phyloP scores from a whole-genome alignment of 2,797 vertebrate genomes.

The Parambassis ranga region DNA sequence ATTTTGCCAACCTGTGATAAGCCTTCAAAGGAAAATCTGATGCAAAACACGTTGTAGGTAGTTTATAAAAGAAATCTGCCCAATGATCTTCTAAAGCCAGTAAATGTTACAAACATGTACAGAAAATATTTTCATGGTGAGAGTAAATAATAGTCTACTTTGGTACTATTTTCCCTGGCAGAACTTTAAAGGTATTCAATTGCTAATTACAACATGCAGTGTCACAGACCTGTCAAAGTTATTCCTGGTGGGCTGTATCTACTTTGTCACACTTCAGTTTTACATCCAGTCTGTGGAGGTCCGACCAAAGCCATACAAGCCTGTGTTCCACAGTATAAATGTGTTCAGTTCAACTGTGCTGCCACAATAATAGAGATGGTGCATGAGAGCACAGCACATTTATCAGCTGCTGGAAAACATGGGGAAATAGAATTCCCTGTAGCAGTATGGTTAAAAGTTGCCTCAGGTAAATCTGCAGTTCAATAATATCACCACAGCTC shows the following conservation, averaged over 20 bases:
- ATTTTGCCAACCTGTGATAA: slow-evolving; percentile 43
- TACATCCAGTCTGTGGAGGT: not conserved
- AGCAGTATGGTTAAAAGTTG: not conserved
- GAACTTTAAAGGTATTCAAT: too few relatives aligned
- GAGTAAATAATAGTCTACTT: too few relatives aligned
- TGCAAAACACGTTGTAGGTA: too few relatives aligned
- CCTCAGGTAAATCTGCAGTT: not conserved
- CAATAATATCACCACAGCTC: not conserved
- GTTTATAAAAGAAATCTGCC: too few relatives aligned
- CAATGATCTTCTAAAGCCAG: too few relatives aligned
- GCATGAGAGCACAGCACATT: not conserved
- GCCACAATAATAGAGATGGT: not conserved
- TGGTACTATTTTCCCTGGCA: too few relatives aligned
- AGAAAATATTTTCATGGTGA: too few relatives aligned
- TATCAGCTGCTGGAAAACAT: not conserved
- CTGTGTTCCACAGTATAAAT: not conserved
- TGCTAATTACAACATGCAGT: too few relatives aligned
- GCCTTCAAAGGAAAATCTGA: slow-evolving; percentile 45
- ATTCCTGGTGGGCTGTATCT: not conserved
- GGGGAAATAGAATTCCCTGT: not conserved
- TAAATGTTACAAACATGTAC: too few relatives aligned
- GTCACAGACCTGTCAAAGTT: too few relatives aligned
- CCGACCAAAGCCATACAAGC: not conserved
- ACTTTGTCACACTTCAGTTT: too few relatives aligned
- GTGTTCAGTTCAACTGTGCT: not conserved